A percentile compares a stretch with the other conserved stretches of the same genome.
Conservation (phyloP, 1,140 invertebrate genomes). For the Caenorhabditis latens region DNA sequence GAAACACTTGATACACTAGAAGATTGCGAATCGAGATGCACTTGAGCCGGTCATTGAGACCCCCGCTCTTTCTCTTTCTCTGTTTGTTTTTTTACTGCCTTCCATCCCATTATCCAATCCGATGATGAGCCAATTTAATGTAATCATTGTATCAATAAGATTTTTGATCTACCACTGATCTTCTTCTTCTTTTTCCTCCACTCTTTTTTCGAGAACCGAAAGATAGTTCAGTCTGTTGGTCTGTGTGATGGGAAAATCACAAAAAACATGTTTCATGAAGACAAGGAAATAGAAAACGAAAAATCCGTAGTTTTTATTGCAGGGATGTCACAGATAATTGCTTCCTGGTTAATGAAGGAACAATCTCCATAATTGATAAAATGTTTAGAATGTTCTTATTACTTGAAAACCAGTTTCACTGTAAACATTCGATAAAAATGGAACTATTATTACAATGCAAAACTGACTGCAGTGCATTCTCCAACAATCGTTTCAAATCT, state of each 20-base stretch:
- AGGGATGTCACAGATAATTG: not conserved
- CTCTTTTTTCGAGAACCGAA: not conserved
- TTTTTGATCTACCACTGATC: constrained; percentile 28
- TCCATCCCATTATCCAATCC: constrained; percentile 8
- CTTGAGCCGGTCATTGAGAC: constrained; percentile 49
- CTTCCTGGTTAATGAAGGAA: constrained; percentile 1
- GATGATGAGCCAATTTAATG: constrained; percentile 39
- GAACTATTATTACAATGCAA: no score
- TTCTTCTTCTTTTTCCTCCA: not conserved
- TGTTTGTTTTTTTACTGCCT: constrained; percentile 55
- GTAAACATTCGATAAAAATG: no score
- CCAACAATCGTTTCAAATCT: not conserved
- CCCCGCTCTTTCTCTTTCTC: constrained; percentile 9
- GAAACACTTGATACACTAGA: constrained; percentile 54
- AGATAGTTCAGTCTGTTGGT: not conserved
- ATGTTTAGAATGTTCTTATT: not conserved
- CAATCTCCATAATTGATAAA: not conserved
- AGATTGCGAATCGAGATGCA: constrained; percentile 49
- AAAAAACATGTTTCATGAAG: not conserved
- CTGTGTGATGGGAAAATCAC: not conserved
- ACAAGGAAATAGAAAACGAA: not conserved
- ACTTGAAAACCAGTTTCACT: no score
- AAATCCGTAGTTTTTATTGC: constrained; percentile 6
- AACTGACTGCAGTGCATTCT: no score
- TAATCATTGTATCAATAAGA: constrained; percentile 48